A percentile compares a stretch with the other conserved stretches of the same genome.
Evolutionary conservation across 2,797 vertebrate genomes (phyloP).

Genomic region (Notoglanidium macrostoma): DNA sequence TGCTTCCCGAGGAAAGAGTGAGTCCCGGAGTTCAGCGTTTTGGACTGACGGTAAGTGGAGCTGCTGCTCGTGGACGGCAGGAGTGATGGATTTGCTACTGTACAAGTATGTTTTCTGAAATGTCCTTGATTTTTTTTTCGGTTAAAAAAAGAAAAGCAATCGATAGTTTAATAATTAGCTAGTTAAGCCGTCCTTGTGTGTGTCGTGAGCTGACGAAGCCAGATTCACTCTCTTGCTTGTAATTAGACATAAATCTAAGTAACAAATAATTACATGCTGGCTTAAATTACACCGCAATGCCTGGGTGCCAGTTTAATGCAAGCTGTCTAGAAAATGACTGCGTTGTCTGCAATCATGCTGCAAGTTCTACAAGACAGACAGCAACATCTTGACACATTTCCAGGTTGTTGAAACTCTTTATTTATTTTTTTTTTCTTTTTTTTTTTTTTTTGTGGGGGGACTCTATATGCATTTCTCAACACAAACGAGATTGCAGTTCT

Average conservation of each 20-base stretch:
- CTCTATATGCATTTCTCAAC: background rate
- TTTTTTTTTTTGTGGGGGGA: too few relatives aligned
- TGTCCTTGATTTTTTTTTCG: background rate
- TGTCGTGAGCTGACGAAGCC: background rate
- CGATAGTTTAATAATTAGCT: background rate
- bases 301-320: background rate
- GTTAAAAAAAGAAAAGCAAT: too few relatives aligned
- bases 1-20: background rate
- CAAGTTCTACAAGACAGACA: background rate
- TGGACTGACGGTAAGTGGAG: conserved; percentile 6
- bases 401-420: too few relatives aligned
- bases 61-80: background rate
- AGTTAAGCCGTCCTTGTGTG: background rate
- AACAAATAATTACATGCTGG: background rate
- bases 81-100: background rate
- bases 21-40: background rate
- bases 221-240: background rate
- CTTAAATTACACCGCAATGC: background rate
- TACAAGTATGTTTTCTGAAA: background rate
- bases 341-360: background rate
- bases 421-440: too few relatives aligned
- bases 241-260: background rate
- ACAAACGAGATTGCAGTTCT: background rate
- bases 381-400: background rate
- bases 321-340: background rate